Conservation (phyloP, 1,140 invertebrate species). For the Uloborus diversus region DNA sequence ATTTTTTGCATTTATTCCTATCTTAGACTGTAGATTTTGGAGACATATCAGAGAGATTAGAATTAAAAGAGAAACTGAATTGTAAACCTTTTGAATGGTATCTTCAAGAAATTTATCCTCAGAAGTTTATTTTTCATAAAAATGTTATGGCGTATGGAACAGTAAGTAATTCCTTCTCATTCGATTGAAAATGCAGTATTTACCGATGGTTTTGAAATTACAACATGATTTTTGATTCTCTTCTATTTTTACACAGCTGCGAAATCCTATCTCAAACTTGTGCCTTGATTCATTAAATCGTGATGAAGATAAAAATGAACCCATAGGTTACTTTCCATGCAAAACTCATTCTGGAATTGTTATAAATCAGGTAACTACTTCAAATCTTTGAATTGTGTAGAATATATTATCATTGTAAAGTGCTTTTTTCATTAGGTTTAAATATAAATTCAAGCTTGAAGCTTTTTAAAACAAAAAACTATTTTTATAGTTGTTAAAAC, state of each 20-base stretch:
- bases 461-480: no score
- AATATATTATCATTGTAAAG: no score
- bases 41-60: constrained; percentile 76
- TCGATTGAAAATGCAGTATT: not conserved
- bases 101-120: constrained; percentile 93
- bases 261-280: constrained; percentile 69
- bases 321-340: constrained; percentile 77
- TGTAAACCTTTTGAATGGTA: constrained; percentile 99
- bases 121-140: constrained; percentile 87
- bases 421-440: no score
- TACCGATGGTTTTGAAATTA: no score
- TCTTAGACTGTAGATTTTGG: constrained; percentile 72
- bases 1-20: no score
- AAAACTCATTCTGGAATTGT: constrained; percentile 67
- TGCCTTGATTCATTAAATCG: constrained; percentile 84
- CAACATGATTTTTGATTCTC: not conserved
- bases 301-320: constrained; percentile 75
- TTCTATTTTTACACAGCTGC: constrained; percentile 62
- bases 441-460: no score
- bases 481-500: no score
- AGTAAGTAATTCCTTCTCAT: constrained; percentile 62
- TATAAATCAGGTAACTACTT: constrained; percentile 51
- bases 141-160: constrained; percentile 80
- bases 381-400: no score
- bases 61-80: constrained; percentile 81